Evolutionary conservation across 2,888 invertebrate species (phyloP).

Genomic region (Colostygia pectinataria): DNA sequence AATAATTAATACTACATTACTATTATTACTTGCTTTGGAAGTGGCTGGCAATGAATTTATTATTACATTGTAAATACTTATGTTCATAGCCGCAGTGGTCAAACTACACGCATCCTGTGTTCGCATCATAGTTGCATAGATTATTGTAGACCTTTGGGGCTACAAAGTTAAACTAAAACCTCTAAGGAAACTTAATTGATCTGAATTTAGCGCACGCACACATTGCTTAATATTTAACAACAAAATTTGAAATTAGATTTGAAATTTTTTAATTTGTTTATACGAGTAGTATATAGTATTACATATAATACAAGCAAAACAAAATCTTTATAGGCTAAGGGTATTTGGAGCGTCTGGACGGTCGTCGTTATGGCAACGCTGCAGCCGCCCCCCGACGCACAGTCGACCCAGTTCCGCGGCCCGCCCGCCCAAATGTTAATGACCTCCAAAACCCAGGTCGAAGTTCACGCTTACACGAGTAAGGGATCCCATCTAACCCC

Average conservation of each 20-base stretch:
- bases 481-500: conserved; percentile 66
- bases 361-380: conserved; percentile 66
- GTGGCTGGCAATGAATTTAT: too few species aligned
- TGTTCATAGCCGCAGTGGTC: conserved; percentile 33
- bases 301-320: conserved; percentile 26
- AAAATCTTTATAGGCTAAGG: conserved; percentile 41
- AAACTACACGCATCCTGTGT: conserved; percentile 39
- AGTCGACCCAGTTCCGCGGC: conserved; percentile 67
- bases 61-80: too few species aligned
- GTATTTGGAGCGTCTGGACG: conserved; percentile 47
- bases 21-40: not conserved
- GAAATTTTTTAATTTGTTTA: too few species aligned
- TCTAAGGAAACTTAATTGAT: too few species aligned
- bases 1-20: too few species aligned
- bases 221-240: too few species aligned
- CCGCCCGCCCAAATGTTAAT: conserved; percentile 79
- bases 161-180: not conserved
- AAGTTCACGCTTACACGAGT: conserved; percentile 81
- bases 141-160: conserved; percentile 35
- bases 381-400: conserved; percentile 63
- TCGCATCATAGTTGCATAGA: conserved; percentile 35
- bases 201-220: too few species aligned
- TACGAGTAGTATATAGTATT: too few species aligned
- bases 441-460: conserved; percentile 83
- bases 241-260: too few species aligned